Evolutionary conservation across 2,797 vertebrate genomes (phyloP), one percentile per base, ranked within the genome.

Genomic region (Pelochelys cantorii): DNA sequence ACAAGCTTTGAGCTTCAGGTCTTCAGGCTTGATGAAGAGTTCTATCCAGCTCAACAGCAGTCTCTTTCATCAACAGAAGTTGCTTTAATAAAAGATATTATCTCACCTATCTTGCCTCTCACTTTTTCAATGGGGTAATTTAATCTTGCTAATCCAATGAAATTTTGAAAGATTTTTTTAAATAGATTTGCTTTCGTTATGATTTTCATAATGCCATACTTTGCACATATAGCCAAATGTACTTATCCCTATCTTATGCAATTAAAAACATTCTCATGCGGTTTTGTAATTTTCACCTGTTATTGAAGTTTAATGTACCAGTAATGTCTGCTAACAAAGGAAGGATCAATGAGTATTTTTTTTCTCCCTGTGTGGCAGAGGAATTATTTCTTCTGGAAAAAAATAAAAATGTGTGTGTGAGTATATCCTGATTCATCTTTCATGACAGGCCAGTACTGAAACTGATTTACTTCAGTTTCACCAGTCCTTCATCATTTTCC

Each of bases 351-450:
- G 10, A 87, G 4, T 10, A 15, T 75, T 37, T 48, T 52, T 27
- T 7, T 68, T 87, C 84, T 85, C 78, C 3, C 75, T 75, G 29
- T 83, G 9, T 20, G 92, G 86, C 12, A 54, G 93, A 87, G 42
- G 59, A 86, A 81, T 8, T 79, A 1, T 60, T 88, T 88, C 23
- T 90, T 84, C 52, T 34, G 2, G 3, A 2, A 2, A 2, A 27
- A 55, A 25, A 48, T 60, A 71, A 79, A 13, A 7, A 52, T 86
- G 89, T 92, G 56, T 48, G 1, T 71, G 4, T 79, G 79, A 27
- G 57, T 88, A 10, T 59, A 90, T 92, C 6, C 1, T 14, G 37
- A 89, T 89, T 96, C 87, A n/a, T 96, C 27, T 91, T 10, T 75
- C 56, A 13, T 90, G 42, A 84, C 48, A 88, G 57, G 11, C 22